Base-by-base conservation (phyloP, 2,888 invertebrate species). In the Nycteola revayana region DNA sequence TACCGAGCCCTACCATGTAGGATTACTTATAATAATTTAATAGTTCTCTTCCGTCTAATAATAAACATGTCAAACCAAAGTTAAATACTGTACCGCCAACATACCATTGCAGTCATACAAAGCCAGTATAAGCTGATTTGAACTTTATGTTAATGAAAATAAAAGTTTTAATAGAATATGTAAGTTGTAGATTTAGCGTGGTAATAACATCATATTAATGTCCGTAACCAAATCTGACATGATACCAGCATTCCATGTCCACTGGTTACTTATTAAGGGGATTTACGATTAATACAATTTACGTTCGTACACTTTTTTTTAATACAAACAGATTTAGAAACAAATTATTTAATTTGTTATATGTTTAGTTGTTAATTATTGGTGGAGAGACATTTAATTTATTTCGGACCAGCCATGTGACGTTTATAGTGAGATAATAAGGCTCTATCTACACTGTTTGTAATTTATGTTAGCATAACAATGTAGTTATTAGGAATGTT, bases 11-110 rank as follows among this genome's bases (percentile, higher is more conserved):
- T 66, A 75, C 75, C 64, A 66, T 68, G 56, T 63, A 64, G 78
- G 83, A 83, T 85, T 85, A 85, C 69, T 71, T 69, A 74, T 70
- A 79, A 84, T 81, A 81, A 85, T 85, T 85, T 85, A 86, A 87
- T 84, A 84, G 84, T 75, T 72, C 74, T 71, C 76, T 80, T 80
- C 82, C 73, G 64, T 66, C 76, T 76, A 76, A 85, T 82, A 86
- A 86, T 86, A 87, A 86, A 85, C 82, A 85, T 85, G 86, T 85
- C 87, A 81, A 66, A 60, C 67, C 59, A 64, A 75, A 72, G 75
- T 77, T 83, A 81, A 85, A 82, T 78, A 84, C 75, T 60, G 62
- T 60, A 62, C 59, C 40, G 56, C 78, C 52, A 71, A 62, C 24
- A 5, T 21, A 21, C 2, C 7, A 21, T 21, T 67, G 64, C 8